Percentiles rank a stretch among this genome's conserved stretches.
phyloP scores from a whole-genome alignment of 2,797 vertebrate species.

The Odontamblyopus lacepedii region DNA sequence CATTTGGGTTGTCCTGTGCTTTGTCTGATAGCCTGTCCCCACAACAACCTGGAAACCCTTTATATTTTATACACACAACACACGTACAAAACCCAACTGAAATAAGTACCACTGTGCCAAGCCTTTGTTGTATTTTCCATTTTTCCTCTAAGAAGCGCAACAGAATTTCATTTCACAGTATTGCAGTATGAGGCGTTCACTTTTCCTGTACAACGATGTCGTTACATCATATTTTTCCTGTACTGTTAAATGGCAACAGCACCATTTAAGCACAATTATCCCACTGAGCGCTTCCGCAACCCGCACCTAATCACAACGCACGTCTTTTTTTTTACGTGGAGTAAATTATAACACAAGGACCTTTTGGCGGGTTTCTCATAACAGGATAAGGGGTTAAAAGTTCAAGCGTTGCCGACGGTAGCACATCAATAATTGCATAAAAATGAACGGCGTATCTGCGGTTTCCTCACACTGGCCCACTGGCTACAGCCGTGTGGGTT shows the following conservation, averaged over 20 bases:
- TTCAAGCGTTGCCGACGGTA: conserved; percentile 3
- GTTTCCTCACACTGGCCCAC: conserved; percentile 1
- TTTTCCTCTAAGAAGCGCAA: too few species aligned
- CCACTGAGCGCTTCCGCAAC: not conserved
- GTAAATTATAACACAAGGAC: not conserved
- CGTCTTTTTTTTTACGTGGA: not conserved
- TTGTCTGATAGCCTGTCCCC: too few species aligned
- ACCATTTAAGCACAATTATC: not conserved
- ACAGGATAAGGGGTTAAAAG: conserved; percentile 1
- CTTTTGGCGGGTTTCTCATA: not conserved
- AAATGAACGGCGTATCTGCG: not conserved
- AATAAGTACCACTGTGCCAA: too few species aligned
- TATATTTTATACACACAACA: too few species aligned
- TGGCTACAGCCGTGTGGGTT: not conserved
- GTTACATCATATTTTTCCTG: not conserved
- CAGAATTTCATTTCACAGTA: not conserved
- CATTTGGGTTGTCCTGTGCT: too few species aligned
- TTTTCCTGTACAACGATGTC: not conserved
- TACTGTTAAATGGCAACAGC: not conserved
- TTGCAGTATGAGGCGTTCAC: not conserved
- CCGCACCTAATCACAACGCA: not conserved
- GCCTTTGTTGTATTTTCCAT: too few species aligned
- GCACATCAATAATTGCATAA: not conserved
- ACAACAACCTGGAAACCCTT: too few species aligned
- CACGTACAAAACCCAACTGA: too few species aligned